Evolutionary conservation across 2,888 invertebrate genomes (phyloP).

Genomic region (Limenitis camilla): DNA sequence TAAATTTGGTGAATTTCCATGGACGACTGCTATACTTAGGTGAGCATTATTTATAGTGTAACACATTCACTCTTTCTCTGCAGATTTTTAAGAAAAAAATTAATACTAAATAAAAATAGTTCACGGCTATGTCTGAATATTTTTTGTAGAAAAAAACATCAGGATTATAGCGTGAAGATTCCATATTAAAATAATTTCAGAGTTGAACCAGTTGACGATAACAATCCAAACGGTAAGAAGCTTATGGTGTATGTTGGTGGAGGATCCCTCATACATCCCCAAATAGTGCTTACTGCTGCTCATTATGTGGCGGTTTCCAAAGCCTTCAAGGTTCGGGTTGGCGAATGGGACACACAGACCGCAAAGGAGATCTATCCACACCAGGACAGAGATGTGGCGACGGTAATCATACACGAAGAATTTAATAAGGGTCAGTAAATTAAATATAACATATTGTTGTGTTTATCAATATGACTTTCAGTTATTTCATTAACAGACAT

Average conservation of each 20-base stretch:
- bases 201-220: conserved; percentile 60
- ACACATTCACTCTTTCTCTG: too few species aligned
- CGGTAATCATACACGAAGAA: conserved; percentile 72
- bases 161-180: conserved; percentile 8
- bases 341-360: conserved; percentile 83
- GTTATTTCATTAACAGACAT: neutral
- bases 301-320: conserved; percentile 55
- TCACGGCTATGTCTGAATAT: neutral
- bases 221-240: conserved; percentile 62
- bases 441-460: neutral
- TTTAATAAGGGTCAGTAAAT: conserved; percentile 36
- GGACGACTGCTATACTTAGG: conserved; percentile 81
- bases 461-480: neutral
- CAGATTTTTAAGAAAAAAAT: too few species aligned
- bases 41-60: conserved; percentile 21
- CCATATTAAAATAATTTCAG: conserved; percentile 34
- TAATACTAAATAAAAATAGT: too few species aligned
- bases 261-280: conserved; percentile 81
- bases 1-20: conserved; percentile 84
- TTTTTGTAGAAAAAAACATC: neutral
- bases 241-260: conserved; percentile 69
- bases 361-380: conserved; percentile 77
- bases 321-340: conserved; percentile 69
- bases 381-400: conserved; percentile 76
- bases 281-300: conserved; percentile 83